A percentile compares a stretch with the other conserved stretches of the same genome.
These are phyloP conservation scores for Hestina assimilis DNA, from an alignment of 1,140 invertebrate genomes.

Conservation along the genomic window DNA sequence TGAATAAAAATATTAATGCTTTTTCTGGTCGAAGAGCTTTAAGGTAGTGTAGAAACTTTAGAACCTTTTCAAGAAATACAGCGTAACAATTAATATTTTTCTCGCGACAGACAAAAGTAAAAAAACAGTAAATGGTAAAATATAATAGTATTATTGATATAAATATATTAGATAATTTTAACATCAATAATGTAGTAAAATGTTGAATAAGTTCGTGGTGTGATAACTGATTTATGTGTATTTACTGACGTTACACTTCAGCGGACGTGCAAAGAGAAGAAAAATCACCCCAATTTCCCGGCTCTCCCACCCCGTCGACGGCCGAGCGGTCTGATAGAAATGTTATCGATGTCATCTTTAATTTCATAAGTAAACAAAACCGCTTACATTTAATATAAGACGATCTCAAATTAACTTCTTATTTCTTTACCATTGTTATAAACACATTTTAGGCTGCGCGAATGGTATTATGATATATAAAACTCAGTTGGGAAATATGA, in stretches of 20 bases:
- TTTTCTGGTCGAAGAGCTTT: too few species aligned
- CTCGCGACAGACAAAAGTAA: too few species aligned
- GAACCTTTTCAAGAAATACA: too few species aligned
- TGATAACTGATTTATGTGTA: conserved; percentile 1
- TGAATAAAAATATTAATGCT: too few species aligned
- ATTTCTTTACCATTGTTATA: background rate
- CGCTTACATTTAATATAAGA: conserved; percentile 10
- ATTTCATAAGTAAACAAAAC: conserved; percentile 62
- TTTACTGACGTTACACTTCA: conserved; percentile 45
- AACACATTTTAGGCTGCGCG: too few species aligned
- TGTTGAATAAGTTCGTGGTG: background rate
- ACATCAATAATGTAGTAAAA: background rate
- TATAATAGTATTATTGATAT: too few species aligned
- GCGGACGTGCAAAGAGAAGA: conserved; percentile 65
- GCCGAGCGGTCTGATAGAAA: conserved; percentile 63
- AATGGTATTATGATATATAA: too few species aligned
- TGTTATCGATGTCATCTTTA: conserved; percentile 77
- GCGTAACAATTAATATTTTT: too few species aligned
- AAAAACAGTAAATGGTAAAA: too few species aligned
- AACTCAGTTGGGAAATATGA: too few species aligned
- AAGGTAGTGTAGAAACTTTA: too few species aligned
- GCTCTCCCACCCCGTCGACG: conserved; percentile 45
- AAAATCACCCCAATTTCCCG: conserved; percentile 77
- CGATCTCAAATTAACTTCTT: background rate
- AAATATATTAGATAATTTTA: too few species aligned